A percentile compares a stretch with the other conserved stretches of the same genome.
These are phyloP conservation scores for Malacosoma neustria DNA, from an alignment of 2,888 invertebrate genomes.

Conservation along the genomic window DNA sequence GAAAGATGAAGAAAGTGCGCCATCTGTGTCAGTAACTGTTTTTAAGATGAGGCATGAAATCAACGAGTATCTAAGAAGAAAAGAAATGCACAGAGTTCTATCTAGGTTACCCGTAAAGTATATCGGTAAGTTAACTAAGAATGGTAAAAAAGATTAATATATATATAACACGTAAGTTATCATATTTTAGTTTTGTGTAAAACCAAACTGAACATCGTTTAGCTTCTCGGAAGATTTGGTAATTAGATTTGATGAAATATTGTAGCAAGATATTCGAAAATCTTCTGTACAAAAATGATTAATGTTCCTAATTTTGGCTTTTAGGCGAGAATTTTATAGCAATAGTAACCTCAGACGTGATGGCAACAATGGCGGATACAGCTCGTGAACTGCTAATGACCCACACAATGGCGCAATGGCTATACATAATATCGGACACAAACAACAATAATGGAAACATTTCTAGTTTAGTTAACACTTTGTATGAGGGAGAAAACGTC, in stretches of 20 bases:
- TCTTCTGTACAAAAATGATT: too few relatives aligned
- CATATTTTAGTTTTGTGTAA: too few relatives aligned
- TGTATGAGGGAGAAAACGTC: slow-evolving; percentile 86
- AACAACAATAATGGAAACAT: slow-evolving; percentile 63
- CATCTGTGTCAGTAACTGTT: slow-evolving; percentile 63
- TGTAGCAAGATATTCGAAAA: too few relatives aligned
- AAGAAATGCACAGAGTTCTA: slow-evolving; percentile 58
- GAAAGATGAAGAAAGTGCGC: slow-evolving; percentile 54
- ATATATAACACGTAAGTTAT: too few relatives aligned
- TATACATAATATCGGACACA: slow-evolving; percentile 83
- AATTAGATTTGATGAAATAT: too few relatives aligned
- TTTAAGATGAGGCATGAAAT: slow-evolving; percentile 68
- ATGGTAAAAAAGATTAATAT: too few relatives aligned
- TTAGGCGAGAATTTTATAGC: slow-evolving; percentile 76
- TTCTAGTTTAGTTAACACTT: slow-evolving; percentile 68
- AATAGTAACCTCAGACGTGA: slow-evolving; percentile 76
- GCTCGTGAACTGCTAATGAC: slow-evolving; percentile 80
- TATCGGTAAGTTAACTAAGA: slow-evolving; percentile 47
- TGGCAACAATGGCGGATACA: slow-evolving; percentile 79
- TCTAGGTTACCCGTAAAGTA: slow-evolving; percentile 58
- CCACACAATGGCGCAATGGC: slow-evolving; percentile 84
- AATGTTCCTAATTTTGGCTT: too few relatives aligned
- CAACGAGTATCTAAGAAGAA: slow-evolving; percentile 53
- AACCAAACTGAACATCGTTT: too few relatives aligned
- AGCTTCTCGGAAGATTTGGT: too few relatives aligned